phyloP scores from a whole-genome alignment of 1,140 invertebrate species.

The Drosophila nigrodunni region DNA sequence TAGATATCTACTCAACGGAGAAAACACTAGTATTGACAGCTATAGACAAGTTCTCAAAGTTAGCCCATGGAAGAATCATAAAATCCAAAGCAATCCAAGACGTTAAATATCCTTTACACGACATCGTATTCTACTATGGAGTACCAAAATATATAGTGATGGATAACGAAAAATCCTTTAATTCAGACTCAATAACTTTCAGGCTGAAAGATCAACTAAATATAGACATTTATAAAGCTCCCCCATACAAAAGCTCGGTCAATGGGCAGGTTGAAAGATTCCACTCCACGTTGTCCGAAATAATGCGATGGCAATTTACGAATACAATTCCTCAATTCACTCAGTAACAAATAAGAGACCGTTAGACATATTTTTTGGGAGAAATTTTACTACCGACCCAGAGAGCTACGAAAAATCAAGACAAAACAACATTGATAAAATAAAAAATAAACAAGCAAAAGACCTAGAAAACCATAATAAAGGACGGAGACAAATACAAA shows the following conservation, averaged over 20 bases:
- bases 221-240: slow-evolving; percentile 25
- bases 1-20: slow-evolving; percentile 42
- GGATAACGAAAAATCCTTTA: slow-evolving; percentile 47
- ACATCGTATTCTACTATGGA: slow-evolving; percentile 35
- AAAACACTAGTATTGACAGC: neutral
- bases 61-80: slow-evolving; percentile 25
- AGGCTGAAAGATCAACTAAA: slow-evolving; percentile 31
- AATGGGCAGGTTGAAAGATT: slow-evolving; percentile 43
- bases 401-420: slow-evolving; percentile 30
- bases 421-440: slow-evolving; percentile 30
- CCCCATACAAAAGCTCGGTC: neutral
- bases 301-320: slow-evolving; percentile 28
- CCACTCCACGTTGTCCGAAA: slow-evolving; percentile 22
- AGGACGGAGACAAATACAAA: slow-evolving; percentile 10
- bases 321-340: slow-evolving; percentile 48
- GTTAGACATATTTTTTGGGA: slow-evolving; percentile 42
- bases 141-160: slow-evolving; percentile 40
- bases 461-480: slow-evolving; percentile 30
- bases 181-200: slow-evolving; percentile 19
- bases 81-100: slow-evolving; percentile 28
- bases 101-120: slow-evolving; percentile 30
- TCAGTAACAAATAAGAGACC: slow-evolving; percentile 42
- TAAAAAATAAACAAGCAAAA: slow-evolving; percentile 22
- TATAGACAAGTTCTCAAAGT: slow-evolving; percentile 50
- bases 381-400: slow-evolving; percentile 26